Conservation (phyloP, 1,140 invertebrate genomes). For the Euura saliciscinereae region DNA sequence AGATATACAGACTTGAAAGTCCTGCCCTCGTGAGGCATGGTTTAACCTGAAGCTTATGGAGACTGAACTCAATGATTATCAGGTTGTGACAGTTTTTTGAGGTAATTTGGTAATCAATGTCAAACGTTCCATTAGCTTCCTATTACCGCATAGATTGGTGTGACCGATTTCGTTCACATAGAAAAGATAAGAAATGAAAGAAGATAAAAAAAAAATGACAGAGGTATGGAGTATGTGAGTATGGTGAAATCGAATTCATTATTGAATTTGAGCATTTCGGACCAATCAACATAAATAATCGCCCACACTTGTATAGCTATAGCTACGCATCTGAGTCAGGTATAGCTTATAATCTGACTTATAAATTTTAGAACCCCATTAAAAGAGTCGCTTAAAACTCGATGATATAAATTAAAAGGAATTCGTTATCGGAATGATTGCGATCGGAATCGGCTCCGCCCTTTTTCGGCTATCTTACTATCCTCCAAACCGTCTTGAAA, state of each 20-base stretch:
- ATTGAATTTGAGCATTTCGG: conserved; percentile 32
- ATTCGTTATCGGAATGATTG: conserved; percentile 33
- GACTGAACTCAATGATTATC: too few species aligned
- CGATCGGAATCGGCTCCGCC: neutral
- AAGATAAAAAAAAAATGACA: neutral
- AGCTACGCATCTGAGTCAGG: neutral
- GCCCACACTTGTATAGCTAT: conserved; percentile 29
- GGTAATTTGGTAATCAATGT: neutral
- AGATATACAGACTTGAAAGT: too few species aligned
- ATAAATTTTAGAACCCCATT: conserved; percentile 40
- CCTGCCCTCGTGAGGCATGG: too few species aligned
- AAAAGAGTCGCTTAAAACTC: conserved; percentile 34
- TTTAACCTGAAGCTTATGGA: too few species aligned
- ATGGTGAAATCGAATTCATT: conserved; percentile 37
- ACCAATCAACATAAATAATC: conserved; percentile 39
- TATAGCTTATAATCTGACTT: conserved; percentile 9
- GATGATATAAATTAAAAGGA: conserved; percentile 42
- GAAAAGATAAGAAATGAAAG: neutral
- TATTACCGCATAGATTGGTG: too few species aligned
- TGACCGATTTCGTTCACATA: too few species aligned
- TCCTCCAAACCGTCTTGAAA: too few species aligned
- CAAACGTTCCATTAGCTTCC: neutral
- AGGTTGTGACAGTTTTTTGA: neutral
- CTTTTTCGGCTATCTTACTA: neutral
- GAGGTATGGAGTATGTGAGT: neutral